These are phyloP conservation scores for Oreochromis aureus DNA, from an alignment of 2,113 vertebrate species.

Conservation along the genomic window DNA sequence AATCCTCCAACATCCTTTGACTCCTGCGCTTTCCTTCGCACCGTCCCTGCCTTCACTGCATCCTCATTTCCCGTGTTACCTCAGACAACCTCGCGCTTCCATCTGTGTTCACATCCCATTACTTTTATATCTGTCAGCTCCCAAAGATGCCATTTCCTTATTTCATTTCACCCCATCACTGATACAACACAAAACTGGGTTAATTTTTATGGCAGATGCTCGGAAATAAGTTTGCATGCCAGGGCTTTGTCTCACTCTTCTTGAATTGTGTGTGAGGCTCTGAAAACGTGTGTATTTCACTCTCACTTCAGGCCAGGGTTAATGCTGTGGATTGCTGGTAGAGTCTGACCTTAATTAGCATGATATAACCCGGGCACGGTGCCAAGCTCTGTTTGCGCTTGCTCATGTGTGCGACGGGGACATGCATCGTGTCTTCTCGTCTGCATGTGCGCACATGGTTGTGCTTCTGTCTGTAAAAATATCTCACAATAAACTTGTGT, in stretches of 20 bases:
- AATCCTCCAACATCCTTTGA: background rate
- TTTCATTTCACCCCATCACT: background rate
- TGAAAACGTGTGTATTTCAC: background rate
- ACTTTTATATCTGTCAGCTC: slow-evolving; percentile 4
- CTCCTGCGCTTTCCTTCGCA: background rate
- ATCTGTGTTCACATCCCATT: background rate
- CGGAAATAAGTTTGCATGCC: background rate
- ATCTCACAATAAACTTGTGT: background rate
- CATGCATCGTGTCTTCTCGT: background rate
- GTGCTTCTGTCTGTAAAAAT: background rate
- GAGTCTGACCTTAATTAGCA: slow-evolving; percentile 64
- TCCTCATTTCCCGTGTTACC: background rate
- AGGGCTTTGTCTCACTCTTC: background rate
- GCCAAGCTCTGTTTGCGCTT: slow-evolving; percentile 32
- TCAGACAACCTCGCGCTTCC: background rate
- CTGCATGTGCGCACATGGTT: background rate
- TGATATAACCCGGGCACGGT: slow-evolving; percentile 46
- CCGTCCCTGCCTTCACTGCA: background rate
- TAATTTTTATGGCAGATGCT: background rate
- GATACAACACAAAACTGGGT: background rate
- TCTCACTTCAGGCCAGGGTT: slow-evolving; percentile 43
- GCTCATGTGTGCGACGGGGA: background rate
- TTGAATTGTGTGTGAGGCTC: background rate
- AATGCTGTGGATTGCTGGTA: slow-evolving; percentile 58
- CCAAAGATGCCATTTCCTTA: background rate